Conservation (phyloP, 2,888 invertebrate species). For the Hedychridium roseum region DNA sequence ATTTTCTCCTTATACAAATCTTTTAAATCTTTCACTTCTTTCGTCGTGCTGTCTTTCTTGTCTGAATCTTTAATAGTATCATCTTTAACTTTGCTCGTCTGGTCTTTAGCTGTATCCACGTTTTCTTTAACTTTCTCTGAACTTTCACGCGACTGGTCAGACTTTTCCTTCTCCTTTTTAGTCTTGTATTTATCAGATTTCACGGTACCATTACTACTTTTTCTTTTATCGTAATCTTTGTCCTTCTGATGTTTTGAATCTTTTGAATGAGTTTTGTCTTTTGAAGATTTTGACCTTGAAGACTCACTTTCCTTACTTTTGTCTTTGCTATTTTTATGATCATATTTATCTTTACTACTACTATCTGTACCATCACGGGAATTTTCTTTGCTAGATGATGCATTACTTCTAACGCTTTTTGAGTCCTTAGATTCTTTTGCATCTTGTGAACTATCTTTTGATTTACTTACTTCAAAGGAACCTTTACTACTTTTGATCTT, state of each 20-base stretch:
- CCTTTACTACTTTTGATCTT: constrained; percentile 41
- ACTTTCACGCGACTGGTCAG: constrained; percentile 28
- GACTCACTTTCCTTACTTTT: constrained; percentile 42
- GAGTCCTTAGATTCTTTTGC: constrained; percentile 38
- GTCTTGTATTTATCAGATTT: constrained; percentile 44
- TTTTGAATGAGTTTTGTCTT: constrained; percentile 36
- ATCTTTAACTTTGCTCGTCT: constrained; percentile 36
- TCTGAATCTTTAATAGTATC: constrained; percentile 44
- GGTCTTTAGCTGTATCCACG: constrained; percentile 32
- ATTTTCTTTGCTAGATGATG: constrained; percentile 51
- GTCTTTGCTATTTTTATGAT: constrained; percentile 45
- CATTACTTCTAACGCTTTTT: constrained; percentile 36
- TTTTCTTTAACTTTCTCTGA: constrained; percentile 39
- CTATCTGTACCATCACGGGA: constrained; percentile 50
- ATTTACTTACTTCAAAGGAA: constrained; percentile 48
- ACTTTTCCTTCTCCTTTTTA: constrained; percentile 38
- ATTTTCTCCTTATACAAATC: constrained; percentile 62
- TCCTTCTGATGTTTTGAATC: constrained; percentile 40
- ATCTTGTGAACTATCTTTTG: constrained; percentile 41
- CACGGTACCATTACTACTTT: constrained; percentile 33
- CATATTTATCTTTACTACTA: constrained; percentile 42
- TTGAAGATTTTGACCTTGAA: constrained; percentile 38
- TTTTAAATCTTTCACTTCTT: constrained; percentile 55
- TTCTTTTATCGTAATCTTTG: constrained; percentile 43
- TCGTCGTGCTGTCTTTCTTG: constrained; percentile 44